These are phyloP conservation scores for Drosophila paulistorum DNA, from an alignment of 1,140 invertebrate species.

Conservation along the genomic window DNA sequence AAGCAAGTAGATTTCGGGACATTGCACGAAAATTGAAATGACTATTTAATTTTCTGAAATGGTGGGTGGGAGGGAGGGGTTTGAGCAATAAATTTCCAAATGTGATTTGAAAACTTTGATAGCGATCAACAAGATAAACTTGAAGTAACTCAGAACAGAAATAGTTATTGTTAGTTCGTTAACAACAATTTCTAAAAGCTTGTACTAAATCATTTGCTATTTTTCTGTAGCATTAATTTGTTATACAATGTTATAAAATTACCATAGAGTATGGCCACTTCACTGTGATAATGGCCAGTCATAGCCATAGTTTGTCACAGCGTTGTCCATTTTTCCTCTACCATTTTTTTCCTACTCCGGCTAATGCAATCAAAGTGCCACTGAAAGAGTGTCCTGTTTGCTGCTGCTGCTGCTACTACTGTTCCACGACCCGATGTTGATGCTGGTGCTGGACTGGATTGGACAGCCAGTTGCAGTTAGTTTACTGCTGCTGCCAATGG, in stretches of 20 bases:
- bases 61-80: too few species aligned
- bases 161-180: background rate
- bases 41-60: too few species aligned
- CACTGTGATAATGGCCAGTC: constrained; percentile 23
- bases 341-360: constrained; percentile 30
- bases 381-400: constrained; percentile 25
- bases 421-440: too few species aligned
- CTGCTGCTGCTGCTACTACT: constrained; percentile 11
- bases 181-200: background rate
- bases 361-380: constrained; percentile 60
- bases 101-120: too few species aligned
- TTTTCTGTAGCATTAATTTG: background rate
- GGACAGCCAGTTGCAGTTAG: constrained; percentile 10
- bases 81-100: too few species aligned
- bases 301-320: background rate
- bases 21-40: too few species aligned
- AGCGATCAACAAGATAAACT: too few species aligned
- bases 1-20: too few species aligned
- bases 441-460: background rate
- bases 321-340: constrained; percentile 16
- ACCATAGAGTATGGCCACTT: constrained; percentile 22
- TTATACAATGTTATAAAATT: constrained; percentile 2
- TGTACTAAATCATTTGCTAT: background rate
- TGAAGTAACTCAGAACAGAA: too few species aligned
- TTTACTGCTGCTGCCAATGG: constrained; percentile 24